A percentile compares a stretch with the other conserved stretches of the same genome.
These are phyloP conservation scores for Dynastes grantii DNA, from an alignment of 2,888 invertebrate genomes.

Conservation along the genomic window DNA sequence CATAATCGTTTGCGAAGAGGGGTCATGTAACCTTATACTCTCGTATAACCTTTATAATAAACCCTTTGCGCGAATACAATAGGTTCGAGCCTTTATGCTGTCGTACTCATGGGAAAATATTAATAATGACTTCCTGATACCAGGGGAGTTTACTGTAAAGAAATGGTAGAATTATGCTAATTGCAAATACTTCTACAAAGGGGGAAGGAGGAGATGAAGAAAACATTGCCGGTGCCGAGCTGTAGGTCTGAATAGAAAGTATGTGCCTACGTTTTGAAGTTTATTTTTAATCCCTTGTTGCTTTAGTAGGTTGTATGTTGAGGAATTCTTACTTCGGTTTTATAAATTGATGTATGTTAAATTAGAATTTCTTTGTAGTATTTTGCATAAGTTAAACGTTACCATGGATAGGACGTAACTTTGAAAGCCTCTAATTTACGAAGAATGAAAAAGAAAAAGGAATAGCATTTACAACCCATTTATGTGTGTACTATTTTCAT, in stretches of 20 bases:
- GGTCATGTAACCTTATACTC: constrained; percentile 59
- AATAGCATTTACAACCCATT: too few relatives aligned
- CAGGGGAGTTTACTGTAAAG: constrained; percentile 48
- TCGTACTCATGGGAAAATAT: constrained; percentile 57
- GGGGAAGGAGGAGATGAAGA: constrained; percentile 14
- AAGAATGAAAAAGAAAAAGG: too few relatives aligned
- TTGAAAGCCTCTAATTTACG: too few relatives aligned
- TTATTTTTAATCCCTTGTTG: constrained; percentile 9
- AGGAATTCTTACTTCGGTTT: too few relatives aligned
- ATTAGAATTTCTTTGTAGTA: too few relatives aligned
- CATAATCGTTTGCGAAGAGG: constrained; percentile 53
- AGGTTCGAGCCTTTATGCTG: constrained; percentile 56
- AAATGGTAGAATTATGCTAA: constrained; percentile 52
- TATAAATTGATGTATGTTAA: too few relatives aligned
- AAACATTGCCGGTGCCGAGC: constrained; percentile 11
- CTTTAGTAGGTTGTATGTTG: background rate
- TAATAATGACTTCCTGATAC: constrained; percentile 54
- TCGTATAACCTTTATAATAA: constrained; percentile 59
- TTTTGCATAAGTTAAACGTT: too few relatives aligned
- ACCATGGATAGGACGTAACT: too few relatives aligned
- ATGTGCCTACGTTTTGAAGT: constrained; percentile 3
- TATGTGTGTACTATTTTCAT: too few relatives aligned
- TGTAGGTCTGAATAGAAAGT: constrained; percentile 18
- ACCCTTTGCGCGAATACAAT: constrained; percentile 58
- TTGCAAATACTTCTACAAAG: constrained; percentile 47